Conservation (phyloP, 1,140 invertebrate species). For the Zaprionus gabonicus region DNA sequence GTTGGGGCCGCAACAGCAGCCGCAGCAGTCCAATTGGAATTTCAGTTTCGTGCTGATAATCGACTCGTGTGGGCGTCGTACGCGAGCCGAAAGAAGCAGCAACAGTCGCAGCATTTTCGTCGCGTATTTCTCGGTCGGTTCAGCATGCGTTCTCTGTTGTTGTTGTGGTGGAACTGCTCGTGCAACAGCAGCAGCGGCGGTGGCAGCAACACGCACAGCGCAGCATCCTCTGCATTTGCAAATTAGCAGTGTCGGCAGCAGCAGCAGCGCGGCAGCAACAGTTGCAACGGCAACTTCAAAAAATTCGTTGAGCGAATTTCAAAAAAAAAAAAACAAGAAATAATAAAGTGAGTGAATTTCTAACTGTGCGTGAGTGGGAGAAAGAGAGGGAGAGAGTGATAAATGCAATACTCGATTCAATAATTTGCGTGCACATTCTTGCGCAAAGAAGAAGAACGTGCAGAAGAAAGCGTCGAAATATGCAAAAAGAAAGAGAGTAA, state of each 20-base stretch:
- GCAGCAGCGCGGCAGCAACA: conserved; percentile 50
- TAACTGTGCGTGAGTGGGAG: conserved; percentile 13
- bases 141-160: conserved; percentile 44
- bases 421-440: conserved; percentile 45
- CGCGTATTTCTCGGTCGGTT: conserved; percentile 17
- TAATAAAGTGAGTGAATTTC: conserved; percentile 8
- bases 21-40: conserved; percentile 44
- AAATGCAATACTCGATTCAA: background rate
- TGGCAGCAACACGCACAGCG: conserved; percentile 12
- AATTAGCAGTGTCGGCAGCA: conserved; percentile 59
- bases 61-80: conserved; percentile 69
- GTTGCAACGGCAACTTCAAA: conserved; percentile 28
- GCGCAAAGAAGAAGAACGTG: conserved; percentile 5
- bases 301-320: conserved; percentile 59
- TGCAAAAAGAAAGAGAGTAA: conserved; percentile 15
- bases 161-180: conserved; percentile 28
- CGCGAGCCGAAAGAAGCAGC: conserved; percentile 23
- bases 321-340: conserved; percentile 11
- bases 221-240: conserved; percentile 59
- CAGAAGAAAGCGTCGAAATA: conserved; percentile 7
- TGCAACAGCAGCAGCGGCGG: conserved; percentile 36
- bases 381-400: background rate
- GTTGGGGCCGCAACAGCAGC: conserved; percentile 38
- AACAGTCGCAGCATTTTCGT: conserved; percentile 31
- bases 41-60: conserved; percentile 64